Evolutionary conservation across 2,888 invertebrate species (phyloP).

Genomic region (Eupeodes luniger): DNA sequence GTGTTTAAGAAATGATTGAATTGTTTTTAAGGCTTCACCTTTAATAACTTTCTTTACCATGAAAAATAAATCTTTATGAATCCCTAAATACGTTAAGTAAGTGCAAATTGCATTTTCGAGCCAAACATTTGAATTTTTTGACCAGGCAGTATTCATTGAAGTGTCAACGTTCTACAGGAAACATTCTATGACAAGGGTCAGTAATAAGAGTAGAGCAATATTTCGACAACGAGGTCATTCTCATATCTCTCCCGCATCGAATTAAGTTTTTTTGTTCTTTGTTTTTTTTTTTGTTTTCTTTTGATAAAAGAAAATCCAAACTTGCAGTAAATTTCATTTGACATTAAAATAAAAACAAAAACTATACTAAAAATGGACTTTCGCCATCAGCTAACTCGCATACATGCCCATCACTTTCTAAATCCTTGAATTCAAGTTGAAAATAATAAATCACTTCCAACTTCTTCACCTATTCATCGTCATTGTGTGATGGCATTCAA

Average conservation of each 20-base stretch:
- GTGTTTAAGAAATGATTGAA: too few species aligned
- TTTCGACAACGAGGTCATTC: not conserved
- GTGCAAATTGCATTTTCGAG: too few species aligned
- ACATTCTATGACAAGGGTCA: too few species aligned
- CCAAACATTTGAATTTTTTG: too few species aligned
- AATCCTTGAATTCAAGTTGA: slow-evolving; percentile 66
- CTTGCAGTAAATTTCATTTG: slow-evolving; percentile 3
- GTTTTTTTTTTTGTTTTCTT: too few species aligned
- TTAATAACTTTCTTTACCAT: too few species aligned
- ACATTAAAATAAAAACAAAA: not conserved
- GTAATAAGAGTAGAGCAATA: too few species aligned
- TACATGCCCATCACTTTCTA: slow-evolving; percentile 28
- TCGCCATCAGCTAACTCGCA: not conserved
- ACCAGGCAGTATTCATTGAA: too few species aligned
- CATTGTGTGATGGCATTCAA: slow-evolving; percentile 42
- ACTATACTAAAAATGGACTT: slow-evolving; percentile 1
- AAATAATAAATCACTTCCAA: slow-evolving; percentile 74
- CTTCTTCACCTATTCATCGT: slow-evolving; percentile 73
- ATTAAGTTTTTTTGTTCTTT: not conserved
- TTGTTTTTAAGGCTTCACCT: too few species aligned
- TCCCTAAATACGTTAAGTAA: too few species aligned
- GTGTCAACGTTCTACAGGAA: too few species aligned
- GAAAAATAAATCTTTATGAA: too few species aligned
- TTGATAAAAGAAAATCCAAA: not conserved
- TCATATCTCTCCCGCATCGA: not conserved